These are phyloP conservation scores for Nomada fabriciana DNA, from an alignment of 2,888 invertebrate species.

Conservation along the genomic window DNA sequence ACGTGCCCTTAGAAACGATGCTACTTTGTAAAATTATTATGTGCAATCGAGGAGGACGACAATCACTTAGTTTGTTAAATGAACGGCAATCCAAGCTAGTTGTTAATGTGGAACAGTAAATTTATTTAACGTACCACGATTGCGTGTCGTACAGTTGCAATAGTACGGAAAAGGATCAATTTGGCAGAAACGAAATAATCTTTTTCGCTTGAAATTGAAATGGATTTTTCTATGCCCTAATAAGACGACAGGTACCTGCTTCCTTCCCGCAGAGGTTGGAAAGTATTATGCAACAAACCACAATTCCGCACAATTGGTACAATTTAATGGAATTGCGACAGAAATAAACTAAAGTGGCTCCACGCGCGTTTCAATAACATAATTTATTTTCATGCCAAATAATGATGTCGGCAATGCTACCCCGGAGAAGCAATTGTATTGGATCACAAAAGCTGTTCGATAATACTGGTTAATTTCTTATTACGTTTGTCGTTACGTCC, in stretches of 20 bases:
- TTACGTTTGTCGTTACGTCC: not conserved
- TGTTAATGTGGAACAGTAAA: not conserved
- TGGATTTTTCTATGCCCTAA: not conserved
- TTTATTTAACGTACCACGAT: not conserved
- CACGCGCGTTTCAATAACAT: constrained; percentile 22
- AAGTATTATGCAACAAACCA: constrained; percentile 30
- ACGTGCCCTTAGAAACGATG: too few species aligned
- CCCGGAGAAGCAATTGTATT: constrained; percentile 26
- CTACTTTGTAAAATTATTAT: too few species aligned
- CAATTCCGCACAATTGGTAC: constrained; percentile 40
- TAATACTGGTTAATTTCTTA: constrained; percentile 1
- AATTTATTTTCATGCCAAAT: constrained; percentile 26
- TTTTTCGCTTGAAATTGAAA: not conserved
- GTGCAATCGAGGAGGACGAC: too few species aligned
- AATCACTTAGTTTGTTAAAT: too few species aligned
- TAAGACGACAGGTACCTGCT: not conserved
- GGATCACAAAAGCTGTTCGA: constrained; percentile 7
- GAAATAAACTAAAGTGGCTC: constrained; percentile 27
- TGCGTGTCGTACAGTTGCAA: not conserved
- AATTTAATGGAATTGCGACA: constrained; percentile 27
- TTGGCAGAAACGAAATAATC: not conserved
- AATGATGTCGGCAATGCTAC: constrained; percentile 14
- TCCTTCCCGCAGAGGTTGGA: not conserved
- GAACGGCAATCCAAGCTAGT: too few species aligned
- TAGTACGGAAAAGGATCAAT: not conserved